Evolutionary conservation across 2,113 vertebrate genomes (phyloP).

Genomic region (Columba janthina): DNA sequence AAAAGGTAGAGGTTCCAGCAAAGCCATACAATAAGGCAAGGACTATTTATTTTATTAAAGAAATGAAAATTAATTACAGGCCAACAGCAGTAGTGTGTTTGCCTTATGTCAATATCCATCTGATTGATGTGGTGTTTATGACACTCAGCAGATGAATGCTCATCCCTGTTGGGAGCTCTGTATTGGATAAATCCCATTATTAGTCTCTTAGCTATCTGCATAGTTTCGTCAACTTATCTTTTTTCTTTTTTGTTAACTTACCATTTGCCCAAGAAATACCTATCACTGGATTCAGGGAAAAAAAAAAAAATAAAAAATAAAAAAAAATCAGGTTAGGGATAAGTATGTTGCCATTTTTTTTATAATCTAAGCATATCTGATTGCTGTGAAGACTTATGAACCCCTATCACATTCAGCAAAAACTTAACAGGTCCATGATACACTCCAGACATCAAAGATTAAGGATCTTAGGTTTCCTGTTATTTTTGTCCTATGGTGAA

Average conservation of each 20-base stretch:
- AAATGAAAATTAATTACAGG: conserved; percentile 13
- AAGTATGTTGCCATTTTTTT: not conserved
- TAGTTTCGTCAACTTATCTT: not conserved
- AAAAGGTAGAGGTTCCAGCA: conserved; percentile 2
- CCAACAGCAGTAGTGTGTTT: not conserved
- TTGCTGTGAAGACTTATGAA: not conserved
- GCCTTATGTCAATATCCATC: not conserved
- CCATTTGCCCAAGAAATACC: not conserved
- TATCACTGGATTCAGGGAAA: not conserved
- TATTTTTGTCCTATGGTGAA: not conserved
- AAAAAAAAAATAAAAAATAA: not conserved
- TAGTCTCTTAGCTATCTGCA: not conserved
- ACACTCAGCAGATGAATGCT: not conserved
- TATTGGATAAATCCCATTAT: not conserved
- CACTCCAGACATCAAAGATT: not conserved
- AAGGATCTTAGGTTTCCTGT: not conserved
- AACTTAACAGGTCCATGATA: not conserved
- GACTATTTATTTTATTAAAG: not conserved
- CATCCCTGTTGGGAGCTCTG: not conserved
- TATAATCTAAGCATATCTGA: not conserved
- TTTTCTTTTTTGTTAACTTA: not conserved
- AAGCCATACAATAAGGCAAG: not conserved
- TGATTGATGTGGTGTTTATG: conserved; percentile 16
- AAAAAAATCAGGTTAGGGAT: not conserved
- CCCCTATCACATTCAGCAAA: not conserved